Percentiles rank a stretch among this genome's conserved stretches.
phyloP scores from a whole-genome alignment of 2,888 invertebrate species.

The Deilephila elpenor region DNA sequence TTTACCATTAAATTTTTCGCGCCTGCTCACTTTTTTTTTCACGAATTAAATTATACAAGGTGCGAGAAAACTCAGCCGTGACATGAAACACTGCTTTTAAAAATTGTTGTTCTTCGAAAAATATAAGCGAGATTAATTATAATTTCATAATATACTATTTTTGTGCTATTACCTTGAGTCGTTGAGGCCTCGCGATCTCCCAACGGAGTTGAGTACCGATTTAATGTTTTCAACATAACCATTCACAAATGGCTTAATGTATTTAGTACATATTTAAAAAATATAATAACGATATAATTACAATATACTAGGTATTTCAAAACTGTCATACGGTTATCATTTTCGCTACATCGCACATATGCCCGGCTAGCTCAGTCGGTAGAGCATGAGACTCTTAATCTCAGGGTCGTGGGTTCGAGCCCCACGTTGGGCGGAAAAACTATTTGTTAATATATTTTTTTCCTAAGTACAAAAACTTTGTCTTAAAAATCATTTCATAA shows the following conservation, averaged over 20 bases:
- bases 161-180: slow-evolving; percentile 39
- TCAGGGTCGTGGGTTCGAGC: slow-evolving; percentile 86
- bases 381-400: slow-evolving; percentile 85
- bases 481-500: background rate
- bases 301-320: too few relatives aligned
- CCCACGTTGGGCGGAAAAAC: slow-evolving; percentile 80
- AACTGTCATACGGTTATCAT: too few relatives aligned
- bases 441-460: too few relatives aligned
- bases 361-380: slow-evolving; percentile 81
- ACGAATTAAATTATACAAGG: slow-evolving; percentile 52
- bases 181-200: slow-evolving; percentile 20
- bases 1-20: slow-evolving; percentile 54
- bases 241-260: background rate
- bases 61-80: slow-evolving; percentile 49
- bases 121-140: slow-evolving; percentile 42
- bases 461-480: too few relatives aligned
- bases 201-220: background rate
- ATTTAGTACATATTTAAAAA: too few relatives aligned
- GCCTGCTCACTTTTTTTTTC: slow-evolving; percentile 46
- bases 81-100: slow-evolving; percentile 49
- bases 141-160: slow-evolving; percentile 45
- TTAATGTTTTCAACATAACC: background rate
- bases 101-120: slow-evolving; percentile 41
- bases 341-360: slow-evolving; percentile 28
- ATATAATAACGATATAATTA: too few relatives aligned